Percentiles rank a stretch among this genome's conserved stretches.
Evolutionary conservation across 2,797 vertebrate genomes (phyloP).

Genomic region (Calcarius lapponicus): DNA sequence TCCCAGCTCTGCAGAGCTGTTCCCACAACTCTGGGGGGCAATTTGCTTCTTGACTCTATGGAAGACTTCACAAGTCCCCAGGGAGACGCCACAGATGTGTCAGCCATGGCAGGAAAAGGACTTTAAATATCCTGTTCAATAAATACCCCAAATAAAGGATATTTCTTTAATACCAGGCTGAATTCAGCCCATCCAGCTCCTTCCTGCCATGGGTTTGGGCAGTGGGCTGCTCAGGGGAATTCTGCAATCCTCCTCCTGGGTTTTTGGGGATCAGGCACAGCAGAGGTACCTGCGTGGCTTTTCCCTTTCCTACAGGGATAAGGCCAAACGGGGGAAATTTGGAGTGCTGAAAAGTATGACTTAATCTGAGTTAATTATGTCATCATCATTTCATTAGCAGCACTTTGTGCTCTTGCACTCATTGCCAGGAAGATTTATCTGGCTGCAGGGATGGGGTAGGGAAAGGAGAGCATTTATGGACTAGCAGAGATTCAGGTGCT

Average conservation of each 20-base stretch:
- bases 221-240: not conserved
- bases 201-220: not conserved
- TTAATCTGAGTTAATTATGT: not conserved
- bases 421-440: not conserved
- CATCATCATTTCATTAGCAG: not conserved
- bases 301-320: not conserved
- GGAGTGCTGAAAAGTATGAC: not conserved
- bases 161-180: rapidly evolving
- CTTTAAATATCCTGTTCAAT: too few relatives aligned
- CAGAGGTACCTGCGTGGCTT: not conserved
- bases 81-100: not conserved
- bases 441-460: not conserved
- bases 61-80: not conserved
- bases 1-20: not conserved
- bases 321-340: not conserved
- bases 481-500: not conserved
- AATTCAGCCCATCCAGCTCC: not conserved
- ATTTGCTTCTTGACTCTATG: not conserved
- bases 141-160: too few relatives aligned
- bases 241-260: not conserved
- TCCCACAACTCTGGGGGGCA: not conserved
- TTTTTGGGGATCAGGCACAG: not conserved
- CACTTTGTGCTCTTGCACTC: not conserved
- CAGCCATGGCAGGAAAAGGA: rapidly evolving
- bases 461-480: not conserved